Base-by-base conservation (phyloP, 2,888 invertebrate species). In the Bembecia ichneumoniformis region DNA sequence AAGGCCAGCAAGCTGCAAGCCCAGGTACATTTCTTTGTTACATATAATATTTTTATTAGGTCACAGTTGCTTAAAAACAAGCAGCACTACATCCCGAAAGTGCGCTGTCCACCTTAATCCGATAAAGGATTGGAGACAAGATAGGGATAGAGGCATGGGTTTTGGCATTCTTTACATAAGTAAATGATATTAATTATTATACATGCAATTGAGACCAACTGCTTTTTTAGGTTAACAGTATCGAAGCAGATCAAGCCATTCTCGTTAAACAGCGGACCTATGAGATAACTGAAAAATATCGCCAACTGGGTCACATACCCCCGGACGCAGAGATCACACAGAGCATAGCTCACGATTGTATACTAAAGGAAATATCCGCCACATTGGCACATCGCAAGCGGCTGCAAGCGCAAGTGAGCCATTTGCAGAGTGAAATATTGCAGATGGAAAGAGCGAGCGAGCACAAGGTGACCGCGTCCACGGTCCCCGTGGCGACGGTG, bases 1-100 rank as follows among this genome's bases (percentile, higher is more conserved):
- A 94, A 96, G 80, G 96, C 95, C 1, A 93, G 93, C 68, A 93
- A 93, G 72, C 87, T 98, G 53, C 96, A 97, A 72, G 90, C 91
- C 35, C 95, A 96, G 88, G 95, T 96, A 53, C 10, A 16, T 13
- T 5, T 47, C 5, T 36, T 36, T 52, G 46, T 55, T 73, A n/a
- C n/a, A n/a, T 73, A 50, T 68, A 90, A 88, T 90, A n/a, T 46
- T 43, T 35, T 40, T 28, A 28, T 28, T 40, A 20, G 16, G 43
- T 48, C 47, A 40, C 44, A 11, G 17, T 47, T 9, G 36, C 14
- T 45, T 43, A 47, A 17, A 17, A 1, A 17, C 17, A 17, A 3
- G 17, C 17, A 17, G 17, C 17, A 46, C 43, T 7, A 11, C 40
- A 28, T 48, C n/a, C 13, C 9, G 15, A 9, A 45, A 45, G 3